Evolutionary conservation across 2,113 vertebrate genomes (phyloP).

Genomic region (Megaleporinus macrocephalus): DNA sequence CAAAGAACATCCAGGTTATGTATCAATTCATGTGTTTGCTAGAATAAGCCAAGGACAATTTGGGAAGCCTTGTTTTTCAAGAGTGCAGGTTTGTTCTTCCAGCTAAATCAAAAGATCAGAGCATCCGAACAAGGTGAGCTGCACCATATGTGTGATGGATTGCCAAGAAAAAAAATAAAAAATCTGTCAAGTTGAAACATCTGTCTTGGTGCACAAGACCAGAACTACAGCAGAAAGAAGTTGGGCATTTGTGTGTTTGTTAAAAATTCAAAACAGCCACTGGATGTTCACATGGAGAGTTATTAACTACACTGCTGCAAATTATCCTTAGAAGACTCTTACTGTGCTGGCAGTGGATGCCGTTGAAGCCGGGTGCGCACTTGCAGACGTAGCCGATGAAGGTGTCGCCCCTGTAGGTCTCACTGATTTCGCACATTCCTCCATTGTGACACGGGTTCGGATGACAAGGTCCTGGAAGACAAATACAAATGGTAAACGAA

Average conservation of each 20-base stretch:
- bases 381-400: constrained; percentile 97
- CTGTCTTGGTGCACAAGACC: not conserved
- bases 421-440: constrained; percentile 93
- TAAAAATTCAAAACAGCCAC: not conserved
- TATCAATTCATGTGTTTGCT: no score
- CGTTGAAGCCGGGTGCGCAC: constrained; percentile 91
- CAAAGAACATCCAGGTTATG: not conserved
- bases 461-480: constrained; percentile 86
- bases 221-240: not conserved
- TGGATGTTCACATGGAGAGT: not conserved
- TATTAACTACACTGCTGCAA: not conserved
- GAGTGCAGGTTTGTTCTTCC: not conserved
- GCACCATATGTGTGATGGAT: constrained; percentile 24
- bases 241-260: not conserved
- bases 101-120: constrained; percentile 29
- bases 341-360: constrained; percentile 99
- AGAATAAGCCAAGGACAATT: no score
- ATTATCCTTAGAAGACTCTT: constrained; percentile 71
- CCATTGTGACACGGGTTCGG: constrained; percentile 98
- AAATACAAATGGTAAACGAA: not conserved
- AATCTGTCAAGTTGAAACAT: constrained; percentile 14
- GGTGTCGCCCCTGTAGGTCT: constrained; percentile 94
- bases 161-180: constrained; percentile 13
- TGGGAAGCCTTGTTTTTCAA: no score
- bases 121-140: not conserved